phyloP scores from a whole-genome alignment of 2,888 invertebrate genomes.

The Apamea anceps region DNA sequence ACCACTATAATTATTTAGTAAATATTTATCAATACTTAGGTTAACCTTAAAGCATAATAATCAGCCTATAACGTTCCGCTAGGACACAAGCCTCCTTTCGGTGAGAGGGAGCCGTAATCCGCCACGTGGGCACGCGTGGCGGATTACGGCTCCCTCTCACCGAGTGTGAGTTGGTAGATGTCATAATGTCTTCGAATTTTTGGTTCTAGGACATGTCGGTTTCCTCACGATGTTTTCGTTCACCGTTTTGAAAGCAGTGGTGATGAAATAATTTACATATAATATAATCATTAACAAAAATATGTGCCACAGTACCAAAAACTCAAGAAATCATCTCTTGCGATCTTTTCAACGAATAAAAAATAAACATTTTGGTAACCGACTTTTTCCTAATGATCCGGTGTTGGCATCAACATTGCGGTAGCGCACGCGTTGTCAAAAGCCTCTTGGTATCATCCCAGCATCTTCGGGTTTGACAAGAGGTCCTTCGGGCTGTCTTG shows the following conservation, averaged over 20 bases:
- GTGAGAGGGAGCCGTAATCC: too few species aligned
- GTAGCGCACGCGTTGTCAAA: constrained; percentile 61
- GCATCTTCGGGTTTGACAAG: constrained; percentile 51
- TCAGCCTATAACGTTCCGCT: too few species aligned
- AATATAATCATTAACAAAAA: background rate
- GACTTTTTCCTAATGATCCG: constrained; percentile 51
- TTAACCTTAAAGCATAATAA: background rate
- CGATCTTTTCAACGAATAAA: constrained; percentile 7
- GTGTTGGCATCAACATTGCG: constrained; percentile 49
- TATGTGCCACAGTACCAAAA: background rate
- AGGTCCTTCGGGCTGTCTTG: constrained; percentile 68
- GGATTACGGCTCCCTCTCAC: too few species aligned
- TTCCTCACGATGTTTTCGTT: too few species aligned
- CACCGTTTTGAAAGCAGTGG: too few species aligned
- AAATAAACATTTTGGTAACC: constrained; percentile 21
- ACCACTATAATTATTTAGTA: background rate
- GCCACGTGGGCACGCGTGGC: too few species aligned
- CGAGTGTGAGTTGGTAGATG: too few species aligned
- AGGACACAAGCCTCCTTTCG: too few species aligned
- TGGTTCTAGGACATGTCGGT: too few species aligned
- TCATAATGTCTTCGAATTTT: too few species aligned
- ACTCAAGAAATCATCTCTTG: background rate
- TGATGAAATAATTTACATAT: too few species aligned
- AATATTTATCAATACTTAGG: background rate
- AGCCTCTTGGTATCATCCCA: constrained; percentile 56